These are phyloP conservation scores for Trachelus troglodyta DNA, from an alignment of 2,888 invertebrate species.

Conservation along the genomic window DNA sequence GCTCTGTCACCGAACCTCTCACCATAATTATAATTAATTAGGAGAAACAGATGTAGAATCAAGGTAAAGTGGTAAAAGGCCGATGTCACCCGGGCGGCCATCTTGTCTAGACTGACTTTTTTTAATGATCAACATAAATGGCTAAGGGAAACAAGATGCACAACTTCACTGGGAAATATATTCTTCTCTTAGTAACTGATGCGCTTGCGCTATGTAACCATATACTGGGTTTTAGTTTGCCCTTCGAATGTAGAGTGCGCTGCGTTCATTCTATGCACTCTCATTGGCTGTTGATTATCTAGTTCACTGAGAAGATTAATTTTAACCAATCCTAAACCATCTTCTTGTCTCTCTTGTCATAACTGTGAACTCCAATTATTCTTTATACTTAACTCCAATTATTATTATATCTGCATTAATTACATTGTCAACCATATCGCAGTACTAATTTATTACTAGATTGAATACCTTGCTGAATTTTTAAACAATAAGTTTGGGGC, in stretches of 20 bases:
- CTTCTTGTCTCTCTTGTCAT: background rate
- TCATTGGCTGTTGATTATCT: background rate
- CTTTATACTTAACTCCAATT: too few relatives aligned
- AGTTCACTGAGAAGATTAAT: background rate
- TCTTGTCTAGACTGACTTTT: conserved; percentile 60
- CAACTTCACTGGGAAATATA: conserved; percentile 1
- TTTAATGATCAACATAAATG: conserved; percentile 14
- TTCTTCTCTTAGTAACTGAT: background rate
- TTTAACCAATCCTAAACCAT: background rate
- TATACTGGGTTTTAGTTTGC: background rate
- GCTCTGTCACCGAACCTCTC: conserved; percentile 47
- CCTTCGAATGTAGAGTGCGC: background rate
- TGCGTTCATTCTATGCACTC: background rate
- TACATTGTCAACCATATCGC: background rate
- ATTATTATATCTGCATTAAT: too few relatives aligned
- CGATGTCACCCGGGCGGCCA: conserved; percentile 61
- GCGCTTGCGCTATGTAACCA: background rate
- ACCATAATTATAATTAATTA: conserved; percentile 47
- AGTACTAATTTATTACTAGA: background rate
- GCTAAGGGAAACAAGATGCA: conserved; percentile 14
- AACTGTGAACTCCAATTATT: background rate
- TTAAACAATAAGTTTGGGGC: background rate
- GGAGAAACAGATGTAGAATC: conserved; percentile 47
- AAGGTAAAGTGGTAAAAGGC: conserved; percentile 48
- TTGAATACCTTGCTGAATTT: background rate